These are phyloP conservation scores for Glomeris marginata DNA, from an alignment of 2,888 invertebrate species.

Conservation along the genomic window DNA sequence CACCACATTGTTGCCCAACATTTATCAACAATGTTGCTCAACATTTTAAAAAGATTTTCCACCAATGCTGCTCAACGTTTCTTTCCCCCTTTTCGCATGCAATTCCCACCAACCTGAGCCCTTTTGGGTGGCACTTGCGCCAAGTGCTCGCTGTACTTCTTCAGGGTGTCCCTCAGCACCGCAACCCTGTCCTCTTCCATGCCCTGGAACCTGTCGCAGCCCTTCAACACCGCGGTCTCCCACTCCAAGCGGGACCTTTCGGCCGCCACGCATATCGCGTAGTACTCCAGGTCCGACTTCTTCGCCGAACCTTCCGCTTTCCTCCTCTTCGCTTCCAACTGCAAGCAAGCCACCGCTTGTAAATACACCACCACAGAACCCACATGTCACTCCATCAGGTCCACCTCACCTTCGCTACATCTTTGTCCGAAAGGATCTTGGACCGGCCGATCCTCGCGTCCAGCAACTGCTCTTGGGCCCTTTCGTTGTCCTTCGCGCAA, in stretches of 20 bases:
- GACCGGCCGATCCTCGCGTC: slow-evolving; percentile 37
- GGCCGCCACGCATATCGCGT: slow-evolving; percentile 74
- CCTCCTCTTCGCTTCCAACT: slow-evolving; percentile 72
- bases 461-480: slow-evolving; percentile 51
- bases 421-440: slow-evolving; percentile 38
- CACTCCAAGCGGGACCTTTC: slow-evolving; percentile 81
- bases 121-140: slow-evolving; percentile 59
- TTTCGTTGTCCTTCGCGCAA: slow-evolving; percentile 79
- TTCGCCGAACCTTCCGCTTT: slow-evolving; percentile 82
- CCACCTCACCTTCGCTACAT: slow-evolving; percentile 39
- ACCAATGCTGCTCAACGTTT: not conserved
- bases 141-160: slow-evolving; percentile 40
- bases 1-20: too few species aligned
- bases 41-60: too few species aligned
- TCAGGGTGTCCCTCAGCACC: slow-evolving; percentile 53
- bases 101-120: slow-evolving; percentile 24
- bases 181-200: slow-evolving; percentile 77
- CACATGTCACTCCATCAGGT: not conserved
- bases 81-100: not conserved
- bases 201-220: slow-evolving; percentile 69
- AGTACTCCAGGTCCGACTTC: slow-evolving; percentile 85
- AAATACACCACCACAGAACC: too few species aligned
- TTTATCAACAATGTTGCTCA: too few species aligned
- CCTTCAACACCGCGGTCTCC: slow-evolving; percentile 77
- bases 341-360: not conserved